phyloP scores from a whole-genome alignment of 2,888 invertebrate genomes.

The Colletes collaris region DNA sequence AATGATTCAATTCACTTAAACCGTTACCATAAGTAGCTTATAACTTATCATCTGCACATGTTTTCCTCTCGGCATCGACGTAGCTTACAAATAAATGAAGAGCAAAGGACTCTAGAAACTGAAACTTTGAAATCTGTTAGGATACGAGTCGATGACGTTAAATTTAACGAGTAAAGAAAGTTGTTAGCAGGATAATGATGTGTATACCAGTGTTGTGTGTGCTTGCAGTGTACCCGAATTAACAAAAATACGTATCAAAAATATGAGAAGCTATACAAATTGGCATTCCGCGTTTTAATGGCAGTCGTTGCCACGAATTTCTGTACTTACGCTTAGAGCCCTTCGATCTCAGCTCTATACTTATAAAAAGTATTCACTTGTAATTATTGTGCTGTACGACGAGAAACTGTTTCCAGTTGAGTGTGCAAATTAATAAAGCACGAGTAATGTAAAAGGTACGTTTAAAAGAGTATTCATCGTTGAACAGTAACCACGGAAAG shows the following conservation, averaged over 20 bases:
- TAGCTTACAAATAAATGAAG: conserved; percentile 22
- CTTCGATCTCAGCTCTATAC: conserved; percentile 43
- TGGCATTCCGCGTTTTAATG: conserved; percentile 22
- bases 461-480: conserved; percentile 4
- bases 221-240: conserved; percentile 17
- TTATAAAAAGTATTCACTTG: conserved; percentile 20
- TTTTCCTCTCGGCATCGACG: neutral
- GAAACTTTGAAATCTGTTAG: neutral
- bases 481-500: neutral
- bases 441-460: conserved; percentile 1
- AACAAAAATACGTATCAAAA: conserved; percentile 55
- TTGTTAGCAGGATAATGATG: neutral
- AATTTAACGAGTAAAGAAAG: conserved; percentile 11
- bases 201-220: conserved; percentile 1
- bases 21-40: neutral
- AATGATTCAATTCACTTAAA: conserved; percentile 2
- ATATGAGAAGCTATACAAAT: conserved; percentile 57
- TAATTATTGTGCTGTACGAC: conserved; percentile 43
- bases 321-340: conserved; percentile 35
- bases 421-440: conserved; percentile 9
- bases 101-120: conserved; percentile 28
- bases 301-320: conserved; percentile 15
- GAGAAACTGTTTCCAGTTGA: conserved; percentile 11
- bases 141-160: neutral
- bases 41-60: neutral